Percentiles rank a stretch among this genome's conserved stretches.
These are phyloP conservation scores for Urocolius indicus DNA, from an alignment of 2,113 vertebrate genomes.

Conservation along the genomic window DNA sequence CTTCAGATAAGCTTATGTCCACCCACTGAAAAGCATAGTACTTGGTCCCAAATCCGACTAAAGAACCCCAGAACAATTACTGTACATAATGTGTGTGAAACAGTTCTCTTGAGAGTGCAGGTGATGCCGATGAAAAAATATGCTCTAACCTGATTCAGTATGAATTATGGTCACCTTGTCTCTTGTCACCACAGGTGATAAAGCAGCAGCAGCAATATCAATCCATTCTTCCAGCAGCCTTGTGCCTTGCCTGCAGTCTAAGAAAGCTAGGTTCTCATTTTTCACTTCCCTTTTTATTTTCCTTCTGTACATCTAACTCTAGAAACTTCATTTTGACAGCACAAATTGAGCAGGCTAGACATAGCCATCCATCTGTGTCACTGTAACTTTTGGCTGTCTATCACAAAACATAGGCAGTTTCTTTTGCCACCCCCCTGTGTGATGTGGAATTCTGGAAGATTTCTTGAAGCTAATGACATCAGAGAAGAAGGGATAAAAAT, in stretches of 20 bases:
- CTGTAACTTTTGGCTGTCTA: neutral
- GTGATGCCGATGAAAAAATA: neutral
- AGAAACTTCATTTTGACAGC: slow-evolving; percentile 51
- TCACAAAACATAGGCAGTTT: neutral
- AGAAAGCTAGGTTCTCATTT: slow-evolving; percentile 11
- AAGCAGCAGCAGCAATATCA: neutral
- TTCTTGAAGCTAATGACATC: neutral
- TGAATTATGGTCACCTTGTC: neutral
- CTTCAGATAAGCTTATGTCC: neutral
- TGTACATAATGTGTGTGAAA: neutral
- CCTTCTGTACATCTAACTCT: slow-evolving; percentile 18
- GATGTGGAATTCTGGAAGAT: neutral
- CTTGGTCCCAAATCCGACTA: neutral
- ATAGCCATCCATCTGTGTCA: slow-evolving; percentile 17
- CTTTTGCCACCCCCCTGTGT: neutral
- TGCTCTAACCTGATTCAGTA: neutral
- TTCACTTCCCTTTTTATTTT: neutral
- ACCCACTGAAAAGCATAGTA: neutral
- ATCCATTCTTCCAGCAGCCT: slow-evolving; percentile 4
- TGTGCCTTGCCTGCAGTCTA: neutral
- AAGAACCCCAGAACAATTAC: neutral
- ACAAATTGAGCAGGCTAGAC: slow-evolving; percentile 1
- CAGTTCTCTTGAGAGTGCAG: neutral
- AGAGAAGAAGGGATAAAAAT: neutral
- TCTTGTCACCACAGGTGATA: slow-evolving; percentile 6